Conservation (phyloP, 2,797 vertebrate species). For the Jordanella pulchra region DNA sequence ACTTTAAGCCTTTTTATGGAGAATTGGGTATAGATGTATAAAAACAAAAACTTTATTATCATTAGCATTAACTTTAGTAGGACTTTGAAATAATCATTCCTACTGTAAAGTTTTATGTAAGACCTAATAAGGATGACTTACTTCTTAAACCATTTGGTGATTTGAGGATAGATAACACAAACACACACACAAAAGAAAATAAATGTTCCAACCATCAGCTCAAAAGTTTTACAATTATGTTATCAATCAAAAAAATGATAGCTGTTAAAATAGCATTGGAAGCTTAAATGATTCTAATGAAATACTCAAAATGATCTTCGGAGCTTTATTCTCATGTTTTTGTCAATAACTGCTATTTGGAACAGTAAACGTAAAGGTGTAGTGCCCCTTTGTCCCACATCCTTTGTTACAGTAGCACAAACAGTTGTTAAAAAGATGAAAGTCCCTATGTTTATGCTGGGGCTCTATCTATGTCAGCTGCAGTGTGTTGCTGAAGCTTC, state of each 20-base stretch:
- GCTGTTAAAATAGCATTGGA: background rate
- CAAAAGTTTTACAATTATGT: background rate
- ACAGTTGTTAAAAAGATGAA: conserved; percentile 39
- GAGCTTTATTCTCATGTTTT: conserved; percentile 11
- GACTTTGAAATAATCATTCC: background rate
- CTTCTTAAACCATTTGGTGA: background rate
- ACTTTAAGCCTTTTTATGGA: background rate
- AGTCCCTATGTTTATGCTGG: conserved; percentile 42
- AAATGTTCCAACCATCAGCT: background rate
- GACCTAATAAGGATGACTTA: background rate
- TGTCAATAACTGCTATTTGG: conserved; percentile 10
- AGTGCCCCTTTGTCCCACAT: conserved; percentile 1
- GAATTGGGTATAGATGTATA: too few species aligned
- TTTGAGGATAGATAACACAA: background rate
- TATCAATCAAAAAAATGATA: background rate
- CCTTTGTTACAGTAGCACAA: conserved; percentile 13
- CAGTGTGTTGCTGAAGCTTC: conserved; percentile 13
- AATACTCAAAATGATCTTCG: conserved; percentile 18
- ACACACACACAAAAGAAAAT: background rate
- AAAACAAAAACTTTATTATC: too few species aligned
- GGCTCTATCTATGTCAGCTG: conserved; percentile 33
- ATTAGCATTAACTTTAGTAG: background rate
- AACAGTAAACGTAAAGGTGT: conserved; percentile 14
- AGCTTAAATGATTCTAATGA: background rate
- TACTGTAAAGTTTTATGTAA: background rate